Percentiles rank a stretch among this genome's conserved stretches.
phyloP scores from a whole-genome alignment of 1,140 invertebrate genomes.

The Aporrectodea caliginosa region DNA sequence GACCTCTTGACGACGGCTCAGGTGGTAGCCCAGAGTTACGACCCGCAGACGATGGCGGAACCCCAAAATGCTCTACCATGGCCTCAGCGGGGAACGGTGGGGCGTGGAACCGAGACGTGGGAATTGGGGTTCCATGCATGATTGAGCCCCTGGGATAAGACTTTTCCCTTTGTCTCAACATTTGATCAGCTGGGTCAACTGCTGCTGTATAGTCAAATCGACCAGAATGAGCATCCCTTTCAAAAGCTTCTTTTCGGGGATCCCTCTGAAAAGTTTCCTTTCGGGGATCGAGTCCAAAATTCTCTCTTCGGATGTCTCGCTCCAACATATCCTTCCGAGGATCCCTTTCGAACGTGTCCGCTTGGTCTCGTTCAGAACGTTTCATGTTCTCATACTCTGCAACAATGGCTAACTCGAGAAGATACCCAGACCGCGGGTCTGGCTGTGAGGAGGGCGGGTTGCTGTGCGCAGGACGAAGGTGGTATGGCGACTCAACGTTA shows the following conservation, averaged over 20 bases:
- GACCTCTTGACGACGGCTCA: not conserved
- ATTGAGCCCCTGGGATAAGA: not conserved
- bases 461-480: not conserved
- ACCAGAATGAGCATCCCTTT: not conserved
- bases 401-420: not conserved
- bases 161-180: not conserved
- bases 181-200: not conserved
- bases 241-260: not conserved
- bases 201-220: slow-evolving; percentile 2
- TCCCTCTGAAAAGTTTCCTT: too few relatives aligned
- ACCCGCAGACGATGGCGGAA: not conserved
- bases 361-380: not conserved
- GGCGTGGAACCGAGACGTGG: not conserved
- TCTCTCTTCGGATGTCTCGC: too few relatives aligned
- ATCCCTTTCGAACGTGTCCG: not conserved
- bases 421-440: not conserved
- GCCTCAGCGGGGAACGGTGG: too few relatives aligned
- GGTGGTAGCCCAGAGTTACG: not conserved
- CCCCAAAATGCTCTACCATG: too few relatives aligned
- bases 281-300: too few relatives aligned
- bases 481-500: not conserved
- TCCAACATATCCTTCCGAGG: too few relatives aligned
- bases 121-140: not conserved
- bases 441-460: not conserved
- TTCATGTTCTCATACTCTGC: not conserved